Evolutionary conservation across 2,797 vertebrate genomes (phyloP).

Genomic region (Rachycentron canadum): DNA sequence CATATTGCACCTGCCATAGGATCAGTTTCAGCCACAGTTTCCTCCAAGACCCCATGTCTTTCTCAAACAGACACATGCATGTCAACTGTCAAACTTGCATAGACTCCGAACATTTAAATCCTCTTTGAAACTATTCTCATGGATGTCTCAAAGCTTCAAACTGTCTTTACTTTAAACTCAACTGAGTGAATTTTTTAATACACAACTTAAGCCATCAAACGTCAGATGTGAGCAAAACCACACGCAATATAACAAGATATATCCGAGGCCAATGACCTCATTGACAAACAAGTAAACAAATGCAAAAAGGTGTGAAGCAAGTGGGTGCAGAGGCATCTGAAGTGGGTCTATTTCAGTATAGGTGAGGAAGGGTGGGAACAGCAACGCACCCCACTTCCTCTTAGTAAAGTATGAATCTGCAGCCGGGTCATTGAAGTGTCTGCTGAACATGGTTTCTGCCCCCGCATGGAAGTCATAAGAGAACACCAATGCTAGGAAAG

Average conservation of each 20-base stretch:
- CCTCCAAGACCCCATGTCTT: constrained; percentile 59
- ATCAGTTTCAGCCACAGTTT: constrained; percentile 87
- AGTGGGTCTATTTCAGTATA: constrained; percentile 34
- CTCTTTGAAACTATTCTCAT: background rate
- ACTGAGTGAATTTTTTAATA: background rate
- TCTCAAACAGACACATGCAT: constrained; percentile 24
- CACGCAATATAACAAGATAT: background rate
- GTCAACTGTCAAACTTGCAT: constrained; percentile 61
- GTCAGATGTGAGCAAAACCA: background rate
- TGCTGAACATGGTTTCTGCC: constrained; percentile 98
- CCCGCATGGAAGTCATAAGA: constrained; percentile 99
- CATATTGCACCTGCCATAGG: constrained; percentile 69
- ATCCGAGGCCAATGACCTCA: constrained; percentile 40
- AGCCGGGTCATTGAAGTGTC: constrained; percentile 97
- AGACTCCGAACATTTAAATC: constrained; percentile 18
- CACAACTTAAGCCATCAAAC: background rate
- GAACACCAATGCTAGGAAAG: constrained; percentile 94
- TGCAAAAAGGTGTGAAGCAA: constrained; percentile 35
- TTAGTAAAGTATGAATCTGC: constrained; percentile 98
- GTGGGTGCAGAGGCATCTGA: rapidly evolving
- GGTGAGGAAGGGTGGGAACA: background rate
- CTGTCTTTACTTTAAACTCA: background rate
- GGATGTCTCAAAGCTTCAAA: no score
- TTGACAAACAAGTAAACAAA: constrained; percentile 31
- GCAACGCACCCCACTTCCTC: constrained; percentile 97